Evolutionary conservation across 2,113 vertebrate genomes (phyloP).

Genomic region (Mus pahari): DNA sequence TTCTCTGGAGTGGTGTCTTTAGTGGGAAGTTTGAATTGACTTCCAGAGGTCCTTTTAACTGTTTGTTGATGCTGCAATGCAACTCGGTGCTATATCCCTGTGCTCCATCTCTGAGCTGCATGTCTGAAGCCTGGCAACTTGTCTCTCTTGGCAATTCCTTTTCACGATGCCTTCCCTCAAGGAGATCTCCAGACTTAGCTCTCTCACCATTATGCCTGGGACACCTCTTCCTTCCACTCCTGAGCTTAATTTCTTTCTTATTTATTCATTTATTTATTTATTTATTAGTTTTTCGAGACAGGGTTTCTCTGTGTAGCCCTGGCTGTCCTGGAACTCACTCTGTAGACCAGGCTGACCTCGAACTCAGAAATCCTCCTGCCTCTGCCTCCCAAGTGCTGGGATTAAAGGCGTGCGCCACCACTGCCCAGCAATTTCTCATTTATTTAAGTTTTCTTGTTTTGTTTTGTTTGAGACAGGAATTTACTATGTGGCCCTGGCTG

Average conservation of each 20-base stretch:
- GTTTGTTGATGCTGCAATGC: not conserved
- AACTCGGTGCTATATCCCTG: not conserved
- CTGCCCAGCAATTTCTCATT: too few relatives aligned
- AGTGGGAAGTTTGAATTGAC: constrained; percentile 38
- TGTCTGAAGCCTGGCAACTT: not conserved
- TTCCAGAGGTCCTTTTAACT: constrained; percentile 15
- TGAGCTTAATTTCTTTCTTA: not conserved
- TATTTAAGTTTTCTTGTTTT: too few relatives aligned
- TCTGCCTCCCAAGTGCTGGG: too few relatives aligned
- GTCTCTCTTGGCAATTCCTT: not conserved
- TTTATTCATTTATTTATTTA: too few relatives aligned
- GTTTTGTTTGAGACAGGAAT: too few relatives aligned
- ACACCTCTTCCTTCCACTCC: not conserved
- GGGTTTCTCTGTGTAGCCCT: too few relatives aligned
- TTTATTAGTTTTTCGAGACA: too few relatives aligned
- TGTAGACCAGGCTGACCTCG: too few relatives aligned
- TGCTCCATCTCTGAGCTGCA: not conserved
- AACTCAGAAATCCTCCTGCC: too few relatives aligned
- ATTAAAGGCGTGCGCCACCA: too few relatives aligned
- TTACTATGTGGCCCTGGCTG: too few relatives aligned
- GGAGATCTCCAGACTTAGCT: not conserved
- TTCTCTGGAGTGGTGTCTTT: not conserved
- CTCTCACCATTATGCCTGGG: not conserved
- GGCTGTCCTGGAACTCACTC: too few relatives aligned
- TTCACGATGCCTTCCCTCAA: not conserved